Percentiles rank a stretch among this genome's conserved stretches.
phyloP scores from a whole-genome alignment of 2,888 invertebrate species.

The Phanerotoma sp. region DNA sequence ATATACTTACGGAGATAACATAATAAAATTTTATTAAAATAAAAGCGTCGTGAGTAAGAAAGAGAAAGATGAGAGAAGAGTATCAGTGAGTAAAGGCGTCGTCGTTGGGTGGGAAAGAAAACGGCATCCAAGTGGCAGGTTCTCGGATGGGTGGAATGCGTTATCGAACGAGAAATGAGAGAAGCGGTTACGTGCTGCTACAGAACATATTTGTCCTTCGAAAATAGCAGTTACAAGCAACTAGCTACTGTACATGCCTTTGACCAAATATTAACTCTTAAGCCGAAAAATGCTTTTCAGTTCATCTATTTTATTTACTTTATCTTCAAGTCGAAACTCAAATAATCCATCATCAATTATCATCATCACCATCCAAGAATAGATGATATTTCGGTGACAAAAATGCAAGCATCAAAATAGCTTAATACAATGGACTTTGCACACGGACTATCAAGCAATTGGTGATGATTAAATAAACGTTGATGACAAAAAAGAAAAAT shows the following conservation, averaged over 20 bases:
- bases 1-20: too few species aligned
- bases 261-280: not conserved
- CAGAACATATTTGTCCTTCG: slow-evolving; percentile 1
- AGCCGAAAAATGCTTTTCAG: not conserved
- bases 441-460: too few species aligned
- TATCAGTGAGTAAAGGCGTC: slow-evolving; percentile 4
- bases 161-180: slow-evolving; percentile 16
- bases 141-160: slow-evolving; percentile 18
- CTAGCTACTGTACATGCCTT: not conserved
- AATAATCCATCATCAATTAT: not conserved
- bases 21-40: too few species aligned
- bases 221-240: too few species aligned
- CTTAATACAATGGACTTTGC: too few species aligned
- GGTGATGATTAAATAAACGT: not conserved
- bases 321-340: too few species aligned
- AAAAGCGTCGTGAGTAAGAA: not conserved
- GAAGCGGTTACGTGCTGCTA: slow-evolving; percentile 10
- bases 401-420: too few species aligned
- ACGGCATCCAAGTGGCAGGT: slow-evolving; percentile 12
- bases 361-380: not conserved
- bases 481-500: slow-evolving; percentile 3
- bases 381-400: not conserved
- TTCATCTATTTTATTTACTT: not conserved
- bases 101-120: slow-evolving; percentile 14
- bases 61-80: too few species aligned